Evolutionary conservation across 2,113 vertebrate species (phyloP), one percentile per base, ranked within the genome.

Genomic region (Globicephala melas): DNA sequence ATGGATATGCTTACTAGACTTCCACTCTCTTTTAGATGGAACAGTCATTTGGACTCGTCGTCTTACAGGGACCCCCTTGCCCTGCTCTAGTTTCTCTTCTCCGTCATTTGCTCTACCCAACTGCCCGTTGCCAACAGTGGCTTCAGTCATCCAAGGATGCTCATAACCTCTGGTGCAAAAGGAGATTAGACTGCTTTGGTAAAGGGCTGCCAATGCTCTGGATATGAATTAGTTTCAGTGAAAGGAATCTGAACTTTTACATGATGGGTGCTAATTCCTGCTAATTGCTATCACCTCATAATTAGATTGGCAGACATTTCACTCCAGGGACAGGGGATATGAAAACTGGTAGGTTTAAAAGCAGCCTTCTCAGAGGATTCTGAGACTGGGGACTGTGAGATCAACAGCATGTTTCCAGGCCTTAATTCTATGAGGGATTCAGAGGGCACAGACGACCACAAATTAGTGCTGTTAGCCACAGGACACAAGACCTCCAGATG

Each of bases 201-300:
- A 89, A 96, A 80, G 8, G 15, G 20, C 58, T 71, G 53, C 89
- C 70, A 77, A 14, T 65, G 7, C 11, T 60, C 17, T 8, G 2
- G 25, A 8, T 82, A 36, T 36, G 38, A 81, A 33, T 80, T 86
- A 41, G 50, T 79, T 74, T 89, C 79, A 90, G 25, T 62, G 20
- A 89, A 92, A 50, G 83, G 83, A 94, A 96, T 18, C 31, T 95
- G 92, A 97, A 89, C 53, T 92, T 97, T 94, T 79, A 82, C 47
- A 73, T 36, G 10, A 95, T 17, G 36, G 36, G 63, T 76, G 70
- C 50, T 95, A 95, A 96, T 84, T 74, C 31, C 74, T 95, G 84
- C 17, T 87, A 82, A 96, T 31, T 96, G 36, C 60, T 93, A 77
- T 95, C 41, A 95, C 62, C n/a, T 97, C 77, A 79, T 92, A 92